Evolutionary conservation across 2,113 vertebrate genomes (phyloP), one percentile per base, ranked within the genome.

Genomic region (Guaruba guarouba): DNA sequence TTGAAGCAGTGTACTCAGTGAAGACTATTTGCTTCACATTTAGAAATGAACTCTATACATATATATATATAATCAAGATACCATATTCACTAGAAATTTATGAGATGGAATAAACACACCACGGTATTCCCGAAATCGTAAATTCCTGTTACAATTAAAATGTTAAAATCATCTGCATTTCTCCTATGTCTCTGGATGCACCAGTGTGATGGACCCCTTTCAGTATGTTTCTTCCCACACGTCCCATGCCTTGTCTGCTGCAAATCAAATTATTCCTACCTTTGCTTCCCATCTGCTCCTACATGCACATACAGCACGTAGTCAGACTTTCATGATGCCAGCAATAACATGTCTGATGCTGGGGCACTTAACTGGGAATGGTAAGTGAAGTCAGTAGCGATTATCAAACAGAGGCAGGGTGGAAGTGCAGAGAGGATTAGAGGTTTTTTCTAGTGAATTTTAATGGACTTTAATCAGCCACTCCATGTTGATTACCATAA

Each of bases 401-500:
- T 93, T 93, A 82, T 74, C 91, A 71, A 87, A 67, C 37, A 86
- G 67, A 96, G 86, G 66, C 4, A 6, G 81, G 62, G 39, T 75
- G 63, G 37, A 49, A 86, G 85, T 14, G 74, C 33, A 79, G 92
- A 85, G 85, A 88, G 88, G 69, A 92, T 81, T 67, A 71, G 68
- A 86, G 68, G 13, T 81, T 84, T 59, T 80, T 96, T n/a, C 52
- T 63, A 52, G 88, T 92, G 96, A 80, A 97, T 97, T 80, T 90
- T 92, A 97, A 95, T 91, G 86, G 92, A 61, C 95, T 94, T 89
- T 97, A 97, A 98, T 96, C 91, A 97, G 88, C 92, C 92, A 62
- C 92, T 98, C 77, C 82, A 81, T 0, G 8, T 35, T 97, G 93
- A 97, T 97, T 95, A 83, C 82, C 86, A 49, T 35, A 62, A 91